Evolutionary conservation across 2,113 vertebrate genomes (phyloP).

Genomic region (Ciconia stormi): DNA sequence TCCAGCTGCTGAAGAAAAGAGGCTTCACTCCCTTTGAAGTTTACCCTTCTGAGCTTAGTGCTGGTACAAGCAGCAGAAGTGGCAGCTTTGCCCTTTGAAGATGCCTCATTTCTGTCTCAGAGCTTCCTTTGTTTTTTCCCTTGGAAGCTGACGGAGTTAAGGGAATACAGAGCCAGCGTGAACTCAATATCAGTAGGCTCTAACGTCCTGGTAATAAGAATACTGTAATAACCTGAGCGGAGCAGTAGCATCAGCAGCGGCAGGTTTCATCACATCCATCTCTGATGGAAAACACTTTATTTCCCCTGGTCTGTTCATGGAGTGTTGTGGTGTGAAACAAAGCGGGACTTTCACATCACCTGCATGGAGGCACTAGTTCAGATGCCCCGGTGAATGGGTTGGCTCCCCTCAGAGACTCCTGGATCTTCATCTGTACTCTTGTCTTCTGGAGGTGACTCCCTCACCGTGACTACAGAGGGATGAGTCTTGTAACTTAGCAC

Average conservation of each 20-base stretch:
- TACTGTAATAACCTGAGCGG: neutral
- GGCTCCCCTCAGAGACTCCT: neutral
- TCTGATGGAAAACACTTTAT: neutral
- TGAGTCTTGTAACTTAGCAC: neutral
- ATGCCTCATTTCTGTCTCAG: neutral
- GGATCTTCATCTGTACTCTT: neutral
- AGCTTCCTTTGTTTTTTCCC: neutral
- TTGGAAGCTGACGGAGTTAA: neutral
- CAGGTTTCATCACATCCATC: neutral
- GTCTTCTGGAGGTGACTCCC: neutral
- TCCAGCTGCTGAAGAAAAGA: neutral
- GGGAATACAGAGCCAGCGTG: neutral
- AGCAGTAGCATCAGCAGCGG: neutral
- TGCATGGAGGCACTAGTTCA: neutral
- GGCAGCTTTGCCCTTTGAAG: constrained; percentile 15
- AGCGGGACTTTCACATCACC: neutral
- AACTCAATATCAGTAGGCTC: neutral
- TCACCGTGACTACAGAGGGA: neutral
- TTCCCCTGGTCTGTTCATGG: neutral
- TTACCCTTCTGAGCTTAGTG: neutral
- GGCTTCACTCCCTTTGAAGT: constrained; percentile 10
- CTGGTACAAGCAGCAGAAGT: neutral
- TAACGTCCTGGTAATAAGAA: neutral
- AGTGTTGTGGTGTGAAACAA: neutral
- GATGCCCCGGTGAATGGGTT: neutral